Evolutionary conservation across 2,113 vertebrate genomes (phyloP), one percentile per base, ranked within the genome.

Genomic region (Synchiropus splendidus): DNA sequence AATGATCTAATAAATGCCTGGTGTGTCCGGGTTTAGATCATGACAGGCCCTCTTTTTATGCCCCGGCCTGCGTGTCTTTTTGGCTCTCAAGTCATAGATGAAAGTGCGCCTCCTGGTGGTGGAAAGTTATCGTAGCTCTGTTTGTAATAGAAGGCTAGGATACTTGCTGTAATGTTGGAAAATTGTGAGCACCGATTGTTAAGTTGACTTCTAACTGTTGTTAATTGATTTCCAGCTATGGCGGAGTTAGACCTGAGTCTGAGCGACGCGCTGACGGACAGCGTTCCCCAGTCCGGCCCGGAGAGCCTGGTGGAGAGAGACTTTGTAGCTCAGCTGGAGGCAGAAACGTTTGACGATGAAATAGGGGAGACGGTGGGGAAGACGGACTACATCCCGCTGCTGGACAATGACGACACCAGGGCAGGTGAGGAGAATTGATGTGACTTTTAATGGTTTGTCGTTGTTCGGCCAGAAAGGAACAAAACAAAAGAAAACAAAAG

Each of bases 341-440:
- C 91, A 0, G 92, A 98, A 79, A 35, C 84, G 2, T 96, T 86
- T 6, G 89, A 93, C 0, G 94, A 98, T 5, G 75, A 90, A 71
- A 84, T 98, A 0, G 92, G 94, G 6, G 94, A 98, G 75, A 97
- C 82, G 0, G 91, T 97, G 10, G 89, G 84, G 9, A 97, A 95
- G 70, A 89, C 85, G 0, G 88, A 91, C 64, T 98, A 90, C 2
- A 80, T 90, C 65, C 92, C 93, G 0, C 88, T 97, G 13, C 77
- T 93, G 72, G 93, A 98, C 6, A 86, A 85, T 0, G 86, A 85
- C 1, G 82, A 72, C 0, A 57, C 65, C 57, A 65, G 45, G 30
- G 39, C 72, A 75, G 80, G 84, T 85, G 65, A 75, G 79, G 16
- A 2, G 5, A 1, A 17, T 10, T 34, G 6, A 8, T 5, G 4